Evolutionary conservation across 2,797 vertebrate species (phyloP), one percentile per base, ranked within the genome.

Genomic region (Lithobates pipiens): DNA sequence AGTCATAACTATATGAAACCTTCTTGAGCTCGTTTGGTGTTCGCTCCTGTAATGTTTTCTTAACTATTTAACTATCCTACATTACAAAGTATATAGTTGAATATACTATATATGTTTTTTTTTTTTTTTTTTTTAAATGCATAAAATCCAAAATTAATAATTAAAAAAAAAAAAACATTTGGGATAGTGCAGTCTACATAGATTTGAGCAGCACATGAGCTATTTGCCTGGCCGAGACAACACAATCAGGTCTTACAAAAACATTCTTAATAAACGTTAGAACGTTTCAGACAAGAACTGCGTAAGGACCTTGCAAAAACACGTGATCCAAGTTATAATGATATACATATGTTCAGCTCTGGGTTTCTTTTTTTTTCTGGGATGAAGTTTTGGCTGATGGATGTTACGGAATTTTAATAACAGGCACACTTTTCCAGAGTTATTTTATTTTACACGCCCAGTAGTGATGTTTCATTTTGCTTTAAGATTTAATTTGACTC

Each of bases 371-470:
- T 70, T 42, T 50, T 79, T 42, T 50, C 84, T 80, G 70, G 76
- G 77, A 67, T 85, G 71, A 79, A 80, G 84, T 57, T 80, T 79
- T 85, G 84, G 77, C 77, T 80, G 77, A 76, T 68, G 61, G 63
- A 68, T 57, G 84, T 80, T 67, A 69, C 44, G 27, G 69, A 75
- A 85, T 72, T 85, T 85, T 85, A 80, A 85, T 80, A 85, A 75
- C 76, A 85, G 84, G 61, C 77, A 80, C 83, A 85, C 83, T 68
- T 85, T 80, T 80, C 71, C 77, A 73, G 70, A 76, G 77, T 42
- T 80, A 68, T 69, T 80, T 69, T 80, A 80, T 69, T 80, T 69
- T 80, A 80, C 76, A 75, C 70, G 65, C 77, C 72, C 84, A 75
- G 77, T 69, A 85, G 84, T 85, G 54, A 65, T 79, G 76, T 84